Percentiles rank a stretch among this genome's conserved stretches.
Conservation (phyloP, 2,888 invertebrate species). For the Syrista parreyssii region DNA sequence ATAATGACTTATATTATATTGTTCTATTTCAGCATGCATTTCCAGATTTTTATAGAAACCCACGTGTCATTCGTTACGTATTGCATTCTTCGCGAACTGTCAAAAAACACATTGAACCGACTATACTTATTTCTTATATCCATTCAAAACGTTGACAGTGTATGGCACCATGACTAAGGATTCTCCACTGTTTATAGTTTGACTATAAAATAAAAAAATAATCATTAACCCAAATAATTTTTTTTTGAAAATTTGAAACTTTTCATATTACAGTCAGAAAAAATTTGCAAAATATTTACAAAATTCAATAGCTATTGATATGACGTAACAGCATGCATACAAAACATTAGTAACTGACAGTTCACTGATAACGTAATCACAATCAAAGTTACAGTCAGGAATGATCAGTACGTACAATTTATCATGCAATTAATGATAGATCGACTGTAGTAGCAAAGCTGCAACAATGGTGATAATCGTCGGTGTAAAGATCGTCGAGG, state of each 20-base stretch:
- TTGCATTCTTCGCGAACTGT: too few relatives aligned
- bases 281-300: too few relatives aligned
- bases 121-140: background rate
- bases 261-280: too few relatives aligned
- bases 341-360: background rate
- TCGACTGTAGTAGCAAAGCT: background rate
- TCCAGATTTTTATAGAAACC: too few relatives aligned
- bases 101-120: too few relatives aligned
- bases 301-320: too few relatives aligned
- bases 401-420: background rate
- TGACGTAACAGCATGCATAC: too few relatives aligned
- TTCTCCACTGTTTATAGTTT: background rate
- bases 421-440: background rate
- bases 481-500: too few relatives aligned
- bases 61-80: too few relatives aligned
- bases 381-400: background rate
- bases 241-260: background rate
- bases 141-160: background rate
- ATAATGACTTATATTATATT: too few relatives aligned
- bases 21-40: too few relatives aligned
- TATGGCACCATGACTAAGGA: background rate
- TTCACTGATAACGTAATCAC: background rate
- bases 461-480: background rate
- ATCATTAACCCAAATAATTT: background rate
- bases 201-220: background rate